Evolutionary conservation across 2,888 invertebrate genomes (phyloP), one percentile per base, ranked within the genome.

Genomic region (Nemotelus pantherinus): DNA sequence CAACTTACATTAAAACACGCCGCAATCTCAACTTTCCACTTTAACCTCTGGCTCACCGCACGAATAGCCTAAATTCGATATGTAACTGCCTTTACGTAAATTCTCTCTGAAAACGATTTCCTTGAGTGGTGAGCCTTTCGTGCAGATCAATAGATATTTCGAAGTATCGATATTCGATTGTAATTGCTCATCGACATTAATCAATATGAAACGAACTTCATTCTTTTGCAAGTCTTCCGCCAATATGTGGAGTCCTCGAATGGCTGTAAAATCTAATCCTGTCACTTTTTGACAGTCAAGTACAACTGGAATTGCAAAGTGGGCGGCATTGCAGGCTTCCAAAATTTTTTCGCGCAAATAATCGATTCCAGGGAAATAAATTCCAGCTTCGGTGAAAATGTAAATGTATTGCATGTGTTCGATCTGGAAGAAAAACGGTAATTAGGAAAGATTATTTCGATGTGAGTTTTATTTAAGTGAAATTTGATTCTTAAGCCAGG

Each of bases 281-380:
- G 90, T 88, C 79, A 94, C 89, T 80, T 89, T 89, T 1, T 84
- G 83, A 82, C 93, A 93, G 85, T 95, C 92, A 1, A 95, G 83
- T 0, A 91, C 89, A 43, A 92, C 83, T 0, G 91, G 90, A 9
- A 88, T 86, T 45, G 85, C 85, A 81, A 87, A 84, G 79, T 85
- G 84, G n/a, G 87, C 87, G 48, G 87, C 83, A 65, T 85, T 80
- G 50, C 89, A 89, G 6, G 90, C 88, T 71, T 89, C 87, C 53
- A 85, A 85, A 72, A 93, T 87, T 82, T 89, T 89, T 67, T 89
- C 88, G 5, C 90, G 89, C 60, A 94, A 85, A 81, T 89, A 90
- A 84, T 93, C 92, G 2, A 92, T 90, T 68, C 92, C 92, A 47
- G 94, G 90, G 87, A 93, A 95, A 83, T 90, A 91, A 72, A 94